These are phyloP conservation scores for Amphiduros pacificus DNA, from an alignment of 2,888 invertebrate genomes.

Conservation along the genomic window DNA sequence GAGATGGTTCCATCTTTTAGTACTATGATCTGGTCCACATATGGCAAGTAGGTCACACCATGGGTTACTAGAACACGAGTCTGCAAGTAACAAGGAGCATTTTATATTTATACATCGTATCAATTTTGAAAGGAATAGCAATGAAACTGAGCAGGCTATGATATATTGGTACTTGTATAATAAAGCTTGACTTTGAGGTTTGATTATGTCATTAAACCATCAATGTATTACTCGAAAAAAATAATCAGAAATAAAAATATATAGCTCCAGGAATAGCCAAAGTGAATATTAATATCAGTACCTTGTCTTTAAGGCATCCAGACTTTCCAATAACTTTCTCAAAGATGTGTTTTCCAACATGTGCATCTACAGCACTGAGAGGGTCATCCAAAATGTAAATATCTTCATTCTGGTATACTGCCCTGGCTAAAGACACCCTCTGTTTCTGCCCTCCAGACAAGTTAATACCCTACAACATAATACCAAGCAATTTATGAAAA, in stretches of 20 bases:
- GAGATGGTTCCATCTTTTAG: not conserved
- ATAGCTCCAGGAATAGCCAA: too few species aligned
- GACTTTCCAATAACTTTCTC: not conserved
- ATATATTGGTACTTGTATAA: too few species aligned
- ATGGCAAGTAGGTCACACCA: not conserved
- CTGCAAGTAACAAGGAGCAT: too few species aligned
- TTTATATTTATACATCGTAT: too few species aligned
- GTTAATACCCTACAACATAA: not conserved
- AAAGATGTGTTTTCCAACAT: constrained; percentile 3
- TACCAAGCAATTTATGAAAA: not conserved
- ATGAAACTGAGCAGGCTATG: too few species aligned
- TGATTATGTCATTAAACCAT: too few species aligned
- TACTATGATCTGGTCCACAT: not conserved
- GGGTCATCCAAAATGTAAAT: not conserved
- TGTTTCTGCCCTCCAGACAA: not conserved
- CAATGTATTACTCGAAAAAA: too few species aligned
- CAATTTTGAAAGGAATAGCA: too few species aligned
- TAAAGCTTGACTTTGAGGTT: too few species aligned
- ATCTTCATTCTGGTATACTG: constrained; percentile 1
- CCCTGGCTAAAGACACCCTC: not conserved
- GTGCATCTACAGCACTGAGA: not conserved
- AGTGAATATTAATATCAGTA: too few species aligned
- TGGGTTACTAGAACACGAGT: not conserved
- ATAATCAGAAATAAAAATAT: too few species aligned
- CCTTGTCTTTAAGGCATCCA: not conserved